phyloP scores from a whole-genome alignment of 2,797 vertebrate species.

The Channallabes apus region DNA sequence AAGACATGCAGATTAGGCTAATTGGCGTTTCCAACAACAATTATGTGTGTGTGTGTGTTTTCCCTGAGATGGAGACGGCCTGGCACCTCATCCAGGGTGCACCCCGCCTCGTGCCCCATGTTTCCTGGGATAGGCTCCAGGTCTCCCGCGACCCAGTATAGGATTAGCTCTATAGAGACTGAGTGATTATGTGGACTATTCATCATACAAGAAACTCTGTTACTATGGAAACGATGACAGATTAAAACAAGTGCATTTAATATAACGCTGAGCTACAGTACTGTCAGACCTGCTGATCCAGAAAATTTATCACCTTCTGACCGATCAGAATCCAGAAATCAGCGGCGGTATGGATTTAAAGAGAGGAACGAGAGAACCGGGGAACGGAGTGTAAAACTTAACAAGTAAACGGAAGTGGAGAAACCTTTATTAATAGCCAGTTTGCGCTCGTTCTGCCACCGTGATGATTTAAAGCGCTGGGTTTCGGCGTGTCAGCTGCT shows the following conservation, averaged over 20 bases:
- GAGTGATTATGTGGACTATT: too few relatives aligned
- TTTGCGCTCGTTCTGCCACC: not conserved
- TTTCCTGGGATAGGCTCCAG: too few relatives aligned
- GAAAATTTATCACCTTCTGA: not conserved
- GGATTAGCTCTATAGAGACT: too few relatives aligned
- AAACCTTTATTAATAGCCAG: not conserved
- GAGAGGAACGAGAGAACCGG: not conserved
- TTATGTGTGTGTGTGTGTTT: too few relatives aligned
- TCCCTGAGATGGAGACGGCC: too few relatives aligned
- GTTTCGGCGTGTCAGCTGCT: not conserved
- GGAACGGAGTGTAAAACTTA: not conserved
- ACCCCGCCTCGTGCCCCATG: too few relatives aligned
- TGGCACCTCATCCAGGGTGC: too few relatives aligned
- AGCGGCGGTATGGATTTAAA: not conserved
- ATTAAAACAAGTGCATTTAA: not conserved
- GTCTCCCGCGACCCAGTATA: too few relatives aligned
- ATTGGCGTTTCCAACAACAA: too few relatives aligned
- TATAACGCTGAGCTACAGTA: not conserved
- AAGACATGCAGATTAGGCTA: too few relatives aligned
- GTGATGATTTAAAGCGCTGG: not conserved
- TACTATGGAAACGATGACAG: not conserved
- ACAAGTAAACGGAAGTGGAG: not conserved
- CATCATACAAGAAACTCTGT: not conserved
- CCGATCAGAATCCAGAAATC: not conserved
- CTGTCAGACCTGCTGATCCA: not conserved